Percentiles rank a stretch among this genome's conserved stretches.
These are phyloP conservation scores for Drosophila albomicans DNA, from an alignment of 1,140 invertebrate genomes.

Conservation along the genomic window DNA sequence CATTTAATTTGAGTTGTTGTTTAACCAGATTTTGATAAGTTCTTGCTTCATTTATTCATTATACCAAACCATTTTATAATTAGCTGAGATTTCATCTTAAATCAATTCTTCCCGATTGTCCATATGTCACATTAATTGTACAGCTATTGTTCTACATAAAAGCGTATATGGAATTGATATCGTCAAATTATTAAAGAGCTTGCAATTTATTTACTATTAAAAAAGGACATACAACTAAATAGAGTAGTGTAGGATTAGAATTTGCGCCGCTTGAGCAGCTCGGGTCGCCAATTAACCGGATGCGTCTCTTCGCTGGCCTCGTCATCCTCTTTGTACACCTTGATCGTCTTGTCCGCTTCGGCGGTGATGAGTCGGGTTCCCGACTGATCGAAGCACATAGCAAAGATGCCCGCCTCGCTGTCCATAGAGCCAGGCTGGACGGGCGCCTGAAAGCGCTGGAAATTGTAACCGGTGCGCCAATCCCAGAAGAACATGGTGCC, in stretches of 20 bases:
- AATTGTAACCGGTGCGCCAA: conserved; percentile 99
- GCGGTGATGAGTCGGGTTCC: conserved; percentile 97
- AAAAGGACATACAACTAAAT: conserved; percentile 24
- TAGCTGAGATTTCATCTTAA: too few species aligned
- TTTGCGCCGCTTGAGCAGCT: conserved; percentile 95
- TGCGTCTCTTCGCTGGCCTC: conserved; percentile 97
- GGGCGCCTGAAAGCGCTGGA: conserved; percentile 95
- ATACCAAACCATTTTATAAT: too few species aligned
- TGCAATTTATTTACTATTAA: conserved; percentile 3
- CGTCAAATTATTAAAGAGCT: neutral
- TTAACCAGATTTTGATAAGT: too few species aligned
- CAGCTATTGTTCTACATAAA: too few species aligned
- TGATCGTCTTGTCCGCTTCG: conserved; percentile 99
- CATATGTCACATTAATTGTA: too few species aligned
- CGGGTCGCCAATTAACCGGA: conserved; percentile 98
- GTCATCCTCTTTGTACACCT: conserved; percentile 99
- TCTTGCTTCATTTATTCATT: too few species aligned
- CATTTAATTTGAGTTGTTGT: too few species aligned
- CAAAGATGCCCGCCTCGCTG: conserved; percentile 98
- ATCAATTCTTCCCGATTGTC: too few species aligned
- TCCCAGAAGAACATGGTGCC: conserved; percentile 99
- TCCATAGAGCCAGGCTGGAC: conserved; percentile 99
- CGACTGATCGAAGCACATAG: conserved; percentile 97
- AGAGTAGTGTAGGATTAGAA: conserved; percentile 87
- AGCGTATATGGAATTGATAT: too few species aligned